Percentiles rank a stretch among this genome's conserved stretches.
Evolutionary conservation across 1,140 invertebrate species (phyloP).

Genomic region (Drosophila mojavensis): DNA sequence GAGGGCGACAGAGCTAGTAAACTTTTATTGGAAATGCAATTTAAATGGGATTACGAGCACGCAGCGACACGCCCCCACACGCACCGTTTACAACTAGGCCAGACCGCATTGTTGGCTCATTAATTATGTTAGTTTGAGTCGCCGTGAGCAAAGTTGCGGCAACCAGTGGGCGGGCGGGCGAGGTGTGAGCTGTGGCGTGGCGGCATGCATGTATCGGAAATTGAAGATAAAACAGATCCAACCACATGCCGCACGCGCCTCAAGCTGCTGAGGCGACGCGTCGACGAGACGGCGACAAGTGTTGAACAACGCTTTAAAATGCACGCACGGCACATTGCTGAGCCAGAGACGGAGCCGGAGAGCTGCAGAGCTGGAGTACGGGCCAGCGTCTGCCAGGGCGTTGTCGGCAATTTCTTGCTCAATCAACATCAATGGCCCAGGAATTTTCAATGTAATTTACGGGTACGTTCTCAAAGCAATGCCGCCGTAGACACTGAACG

Average conservation of each 20-base stretch:
- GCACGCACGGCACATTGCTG: constrained; percentile 15
- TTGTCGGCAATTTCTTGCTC: constrained; percentile 79
- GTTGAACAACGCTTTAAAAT: constrained; percentile 60
- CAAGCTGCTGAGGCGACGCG: background rate
- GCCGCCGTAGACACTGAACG: constrained; percentile 24
- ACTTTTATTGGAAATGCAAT: constrained; percentile 50
- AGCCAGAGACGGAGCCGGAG: background rate
- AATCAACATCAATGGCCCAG: constrained; percentile 82
- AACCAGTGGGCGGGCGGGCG: background rate
- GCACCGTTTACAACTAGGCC: constrained; percentile 15
- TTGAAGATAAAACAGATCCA: constrained; percentile 55
- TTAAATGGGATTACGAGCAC: constrained; percentile 56
- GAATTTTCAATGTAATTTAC: constrained; percentile 82
- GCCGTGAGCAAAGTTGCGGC: constrained; percentile 14
- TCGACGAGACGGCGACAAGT: constrained; percentile 39
- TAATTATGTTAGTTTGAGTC: constrained; percentile 73
- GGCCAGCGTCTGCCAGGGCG: constrained; percentile 46
- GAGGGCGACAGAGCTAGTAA: background rate
- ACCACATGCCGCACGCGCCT: constrained; percentile 41
- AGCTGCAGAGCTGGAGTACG: background rate
- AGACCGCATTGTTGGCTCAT: constrained; percentile 50
- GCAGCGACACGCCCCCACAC: constrained; percentile 26
- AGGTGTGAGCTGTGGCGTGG: constrained; percentile 15
- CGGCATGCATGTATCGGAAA: constrained; percentile 62
- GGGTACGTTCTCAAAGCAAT: constrained; percentile 52